These are phyloP conservation scores for Emmelina monodactyla DNA, from an alignment of 2,888 invertebrate species.

Conservation along the genomic window DNA sequence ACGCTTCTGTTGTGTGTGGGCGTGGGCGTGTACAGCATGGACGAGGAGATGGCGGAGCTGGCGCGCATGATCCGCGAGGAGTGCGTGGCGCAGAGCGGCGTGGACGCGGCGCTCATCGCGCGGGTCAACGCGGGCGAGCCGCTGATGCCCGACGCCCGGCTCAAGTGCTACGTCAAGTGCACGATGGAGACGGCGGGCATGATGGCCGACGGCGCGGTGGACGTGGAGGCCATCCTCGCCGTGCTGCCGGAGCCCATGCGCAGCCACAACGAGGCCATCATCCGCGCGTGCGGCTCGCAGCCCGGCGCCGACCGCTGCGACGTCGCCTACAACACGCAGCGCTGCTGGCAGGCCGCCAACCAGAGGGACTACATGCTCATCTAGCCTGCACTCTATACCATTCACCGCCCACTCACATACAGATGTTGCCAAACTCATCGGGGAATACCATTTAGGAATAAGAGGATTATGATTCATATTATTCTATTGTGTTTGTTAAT, in stretches of 20 bases:
- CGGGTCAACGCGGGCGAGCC: slow-evolving; percentile 38
- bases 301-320: slow-evolving; percentile 47
- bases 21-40: slow-evolving; percentile 33
- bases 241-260: slow-evolving; percentile 37
- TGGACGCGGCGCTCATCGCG: slow-evolving; percentile 31
- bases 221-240: slow-evolving; percentile 43
- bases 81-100: slow-evolving; percentile 42
- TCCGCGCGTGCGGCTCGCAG: slow-evolving; percentile 38
- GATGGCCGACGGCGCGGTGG: slow-evolving; percentile 40
- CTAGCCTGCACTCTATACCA: too few relatives aligned
- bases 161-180: slow-evolving; percentile 55
- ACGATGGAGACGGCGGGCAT: slow-evolving; percentile 55
- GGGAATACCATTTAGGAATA: too few relatives aligned
- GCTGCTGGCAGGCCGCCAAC: slow-evolving; percentile 46
- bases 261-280: slow-evolving; percentile 22
- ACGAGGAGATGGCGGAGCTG: slow-evolving; percentile 48
- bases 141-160: slow-evolving; percentile 30
- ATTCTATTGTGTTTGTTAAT: too few relatives aligned
- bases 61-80: slow-evolving; percentile 41
- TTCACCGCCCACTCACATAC: too few relatives aligned
- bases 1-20: slow-evolving; percentile 14
- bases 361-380: slow-evolving; percentile 42
- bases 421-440: too few relatives aligned
- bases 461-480: too few relatives aligned
- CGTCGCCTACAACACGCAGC: slow-evolving; percentile 44